These are phyloP conservation scores for Coleophora deauratella DNA, from an alignment of 2,888 invertebrate species.

Conservation along the genomic window DNA sequence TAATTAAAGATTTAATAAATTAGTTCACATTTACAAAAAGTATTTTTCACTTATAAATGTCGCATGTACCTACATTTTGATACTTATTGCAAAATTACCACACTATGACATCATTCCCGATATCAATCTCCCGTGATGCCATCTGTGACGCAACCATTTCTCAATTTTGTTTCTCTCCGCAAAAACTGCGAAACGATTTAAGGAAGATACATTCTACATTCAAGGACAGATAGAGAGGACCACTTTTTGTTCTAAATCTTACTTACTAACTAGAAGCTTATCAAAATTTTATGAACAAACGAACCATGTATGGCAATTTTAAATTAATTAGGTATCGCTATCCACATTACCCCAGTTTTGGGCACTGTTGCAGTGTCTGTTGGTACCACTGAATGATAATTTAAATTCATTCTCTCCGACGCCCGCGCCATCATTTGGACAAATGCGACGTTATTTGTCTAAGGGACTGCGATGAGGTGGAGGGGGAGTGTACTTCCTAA, in stretches of 20 bases:
- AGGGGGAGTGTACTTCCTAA: constrained; percentile 33
- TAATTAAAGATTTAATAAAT: no score
- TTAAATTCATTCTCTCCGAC: constrained; percentile 76
- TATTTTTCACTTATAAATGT: no score
- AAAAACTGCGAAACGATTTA: constrained; percentile 49
- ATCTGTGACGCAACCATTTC: constrained; percentile 69
- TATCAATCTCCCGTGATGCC: constrained; percentile 72
- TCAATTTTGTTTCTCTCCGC: constrained; percentile 66
- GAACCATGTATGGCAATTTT: no score
- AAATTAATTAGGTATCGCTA: constrained; percentile 2
- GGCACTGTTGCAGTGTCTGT: constrained; percentile 58
- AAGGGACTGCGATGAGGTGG: constrained; percentile 48
- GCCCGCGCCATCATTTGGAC: constrained; percentile 76
- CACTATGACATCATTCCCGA: constrained; percentile 39
- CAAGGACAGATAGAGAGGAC: no score
- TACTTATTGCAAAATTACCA: no score
- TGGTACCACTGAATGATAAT: constrained; percentile 74
- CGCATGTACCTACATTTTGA: no score
- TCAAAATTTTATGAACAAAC: no score
- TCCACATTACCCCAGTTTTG: constrained; percentile 35
- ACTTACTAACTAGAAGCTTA: no score
- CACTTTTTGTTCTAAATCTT: no score
- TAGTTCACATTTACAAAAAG: no score
- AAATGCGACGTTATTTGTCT: constrained; percentile 74
- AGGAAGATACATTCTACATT: constrained; percentile 11